Percentiles rank a stretch among this genome's conserved stretches.
phyloP scores from a whole-genome alignment of 2,888 invertebrate species.

The Hedya salicella region DNA sequence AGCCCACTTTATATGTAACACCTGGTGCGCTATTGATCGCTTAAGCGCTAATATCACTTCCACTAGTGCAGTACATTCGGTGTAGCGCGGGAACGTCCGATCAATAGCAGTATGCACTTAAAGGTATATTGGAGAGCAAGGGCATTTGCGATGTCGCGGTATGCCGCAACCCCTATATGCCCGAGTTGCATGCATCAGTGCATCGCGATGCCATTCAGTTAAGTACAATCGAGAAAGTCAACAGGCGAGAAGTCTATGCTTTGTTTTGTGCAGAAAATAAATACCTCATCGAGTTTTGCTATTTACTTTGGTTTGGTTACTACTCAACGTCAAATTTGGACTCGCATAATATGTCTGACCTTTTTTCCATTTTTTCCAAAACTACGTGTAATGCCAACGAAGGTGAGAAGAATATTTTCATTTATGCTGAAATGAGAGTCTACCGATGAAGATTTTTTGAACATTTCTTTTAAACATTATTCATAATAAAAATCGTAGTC shows the following conservation, averaged over 20 bases:
- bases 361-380: too few relatives aligned
- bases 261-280: neutral
- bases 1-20: constrained; percentile 38
- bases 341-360: too few relatives aligned
- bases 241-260: constrained; percentile 17
- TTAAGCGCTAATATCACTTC: constrained; percentile 41
- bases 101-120: constrained; percentile 42
- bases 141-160: constrained; percentile 38
- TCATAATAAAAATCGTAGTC: too few relatives aligned
- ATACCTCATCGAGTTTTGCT: too few relatives aligned
- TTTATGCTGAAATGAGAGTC: too few relatives aligned
- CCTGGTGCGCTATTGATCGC: constrained; percentile 43
- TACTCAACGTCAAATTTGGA: too few relatives aligned
- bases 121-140: constrained; percentile 37
- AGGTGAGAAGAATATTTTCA: too few relatives aligned
- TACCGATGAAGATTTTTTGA: too few relatives aligned
- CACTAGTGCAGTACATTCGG: constrained; percentile 32
- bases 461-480: too few relatives aligned
- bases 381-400: too few relatives aligned
- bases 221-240: constrained; percentile 20
- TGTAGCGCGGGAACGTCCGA: constrained; percentile 29
- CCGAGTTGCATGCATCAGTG: constrained; percentile 27
- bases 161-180: constrained; percentile 31
- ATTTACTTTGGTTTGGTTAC: too few relatives aligned
- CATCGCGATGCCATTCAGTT: constrained; percentile 28